Conservation (phyloP, 1,140 invertebrate genomes). For the Tetramorium simillimum region DNA sequence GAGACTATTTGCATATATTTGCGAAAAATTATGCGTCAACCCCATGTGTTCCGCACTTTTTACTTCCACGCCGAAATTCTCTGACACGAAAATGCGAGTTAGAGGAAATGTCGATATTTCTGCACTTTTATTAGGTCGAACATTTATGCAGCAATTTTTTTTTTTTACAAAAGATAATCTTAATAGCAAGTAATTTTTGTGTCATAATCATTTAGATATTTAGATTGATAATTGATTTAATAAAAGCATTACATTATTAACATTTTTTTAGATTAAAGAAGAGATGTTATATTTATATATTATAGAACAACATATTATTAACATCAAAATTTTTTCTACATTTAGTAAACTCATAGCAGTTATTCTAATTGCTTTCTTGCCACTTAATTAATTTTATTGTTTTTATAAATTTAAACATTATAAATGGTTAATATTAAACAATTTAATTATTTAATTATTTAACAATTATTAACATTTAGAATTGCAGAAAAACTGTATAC, state of each 20-base stretch:
- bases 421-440: background rate
- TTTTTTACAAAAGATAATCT: background rate
- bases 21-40: conserved; percentile 54
- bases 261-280: too few species aligned
- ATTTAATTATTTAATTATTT: too few species aligned
- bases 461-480: background rate
- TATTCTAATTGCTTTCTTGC: background rate
- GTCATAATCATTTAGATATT: background rate
- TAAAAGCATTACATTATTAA: background rate
- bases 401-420: background rate
- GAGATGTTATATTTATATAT: too few species aligned
- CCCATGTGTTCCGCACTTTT: background rate
- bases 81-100: conserved; percentile 1
- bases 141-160: background rate
- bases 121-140: background rate
- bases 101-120: background rate
- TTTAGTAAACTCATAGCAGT: background rate
- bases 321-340: background rate
- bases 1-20: conserved; percentile 65
- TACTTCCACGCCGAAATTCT: background rate
- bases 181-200: background rate
- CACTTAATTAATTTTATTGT: background rate
- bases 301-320: background rate
- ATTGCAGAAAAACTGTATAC: background rate
- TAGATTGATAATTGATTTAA: background rate